Evolutionary conservation across 2,113 vertebrate species (phyloP), one percentile per base, ranked within the genome.

Genomic region (Carassius gibelio): DNA sequence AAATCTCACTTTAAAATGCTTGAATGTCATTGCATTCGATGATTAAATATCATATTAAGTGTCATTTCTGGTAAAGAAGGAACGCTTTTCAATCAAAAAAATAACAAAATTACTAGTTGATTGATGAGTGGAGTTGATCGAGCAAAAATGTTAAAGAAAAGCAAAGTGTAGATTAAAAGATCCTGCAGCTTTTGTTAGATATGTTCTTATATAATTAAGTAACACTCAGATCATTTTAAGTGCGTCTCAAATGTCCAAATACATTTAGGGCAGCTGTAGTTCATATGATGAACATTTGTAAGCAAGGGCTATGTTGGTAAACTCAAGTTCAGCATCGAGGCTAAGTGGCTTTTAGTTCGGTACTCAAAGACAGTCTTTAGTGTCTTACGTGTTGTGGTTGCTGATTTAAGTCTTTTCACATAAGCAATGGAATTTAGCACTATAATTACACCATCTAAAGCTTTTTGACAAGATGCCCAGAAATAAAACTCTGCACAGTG

Each of bases 361-460:
- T 79, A 23, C 77, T 23, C 13, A 10, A 11, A 48, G 59, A 55
- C 50, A 45, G 36, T 75, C 81, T 88, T 69, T 7, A 50, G 75
- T 38, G n/a, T 64, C 34, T 71, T 82, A 48, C 81, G 30, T 78
- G 66, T 30, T 36, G 14, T 68, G 62, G 55, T 78, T 86, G 84
- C 86, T 81, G 84, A 76, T 89, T 85, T 87, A 36, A 61, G 68
- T 76, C 36, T 87, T 87, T 86, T 50, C 84, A 69, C 72, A 61
- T 68, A 61, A 69, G 86, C 61, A 52, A 86, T 82, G 80, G 76
- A 88, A 88, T 92, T 91, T 88, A 88, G 87, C 85, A 84, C 86
- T 57, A 69, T 84, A 88, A 91, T 91, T 90, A 90, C 82, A 88
- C 88, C 90, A 92, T 89, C 90, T 89, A 91, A 90, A 92, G 89